A percentile compares a stretch with the other conserved stretches of the same genome.
These are phyloP conservation scores for Nasonia longicornis DNA, from an alignment of 1,140 invertebrate genomes.

Conservation along the genomic window DNA sequence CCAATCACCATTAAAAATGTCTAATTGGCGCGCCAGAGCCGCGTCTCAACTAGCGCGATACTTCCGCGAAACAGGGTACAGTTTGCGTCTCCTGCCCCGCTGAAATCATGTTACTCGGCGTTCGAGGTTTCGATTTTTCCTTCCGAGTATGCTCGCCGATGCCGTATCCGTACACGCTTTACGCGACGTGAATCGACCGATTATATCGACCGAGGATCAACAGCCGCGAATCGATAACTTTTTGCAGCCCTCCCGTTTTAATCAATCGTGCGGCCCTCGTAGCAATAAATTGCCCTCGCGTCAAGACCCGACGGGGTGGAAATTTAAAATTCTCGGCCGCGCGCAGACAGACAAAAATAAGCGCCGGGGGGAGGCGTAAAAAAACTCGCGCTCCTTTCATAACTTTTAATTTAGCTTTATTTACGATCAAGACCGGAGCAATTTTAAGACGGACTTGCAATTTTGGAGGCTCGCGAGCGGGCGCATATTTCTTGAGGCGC, in stretches of 20 bases:
- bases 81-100: too few species aligned
- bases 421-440: constrained; percentile 23
- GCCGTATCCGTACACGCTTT: too few species aligned
- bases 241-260: background rate
- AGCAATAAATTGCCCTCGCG: background rate
- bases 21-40: constrained; percentile 17
- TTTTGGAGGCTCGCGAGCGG: background rate
- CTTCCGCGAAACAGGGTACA: constrained; percentile 8
- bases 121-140: too few species aligned
- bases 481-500: background rate
- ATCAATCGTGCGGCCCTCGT: background rate
- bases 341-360: background rate
- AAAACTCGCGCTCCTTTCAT: background rate
- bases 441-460: constrained; percentile 12
- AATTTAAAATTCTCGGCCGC: background rate
- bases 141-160: too few species aligned
- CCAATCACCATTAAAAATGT: constrained; percentile 37
- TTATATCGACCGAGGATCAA: too few species aligned
- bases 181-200: too few species aligned
- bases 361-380: background rate
- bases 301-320: background rate
- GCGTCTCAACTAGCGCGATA: background rate
- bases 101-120: too few species aligned
- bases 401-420: constrained; percentile 31
- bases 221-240: too few species aligned